Evolutionary conservation across 2,113 vertebrate genomes (phyloP), one percentile per base, ranked within the genome.

Genomic region (Oreotragus oreotragus): DNA sequence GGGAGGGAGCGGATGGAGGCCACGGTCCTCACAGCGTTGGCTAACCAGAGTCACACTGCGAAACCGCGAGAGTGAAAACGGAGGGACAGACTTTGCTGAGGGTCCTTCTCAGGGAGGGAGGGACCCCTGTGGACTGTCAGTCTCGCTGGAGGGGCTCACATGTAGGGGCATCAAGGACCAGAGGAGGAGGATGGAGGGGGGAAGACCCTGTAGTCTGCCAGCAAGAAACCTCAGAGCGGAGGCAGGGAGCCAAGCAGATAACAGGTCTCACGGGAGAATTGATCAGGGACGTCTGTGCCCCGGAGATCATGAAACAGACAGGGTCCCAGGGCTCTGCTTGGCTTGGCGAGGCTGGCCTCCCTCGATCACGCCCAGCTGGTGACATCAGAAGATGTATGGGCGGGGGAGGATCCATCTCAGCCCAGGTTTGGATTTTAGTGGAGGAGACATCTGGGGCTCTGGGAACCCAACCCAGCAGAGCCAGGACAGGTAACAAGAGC

Each of bases 41-140:
- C 76, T 91, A 94, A 91, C 76, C 91, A 95, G 77, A 97, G 57
- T 96, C 97, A 89, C 13, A 9, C 66, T 73, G 83, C 8, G 57
- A 96, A 98, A 95, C 96, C 96, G 66, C 93, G 66, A 87, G 0
- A 83, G 45, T 30, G 77, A 79, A 73, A 53, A 55, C 77, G 58
- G 86, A 70, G 12, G 53, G 47, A 80, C 73, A 94, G 70, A 73
- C 58, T 92, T 96, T 62, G 62, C 85, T 79, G 55, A 88, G 81
- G 88, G 95, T 70, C 66, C n/a, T 70, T 70, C n/a, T 70, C 66
- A 39, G 66, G n/a, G n/a, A 79, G 10, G 53, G 70, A 92, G 47
- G 60, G 76, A 30, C 43, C 4, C 30, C 60, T 91, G 51, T 27
- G 53, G 25, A 47, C 47, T 84, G 60, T 85, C 2, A 1, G 64